A percentile compares a stretch with the other conserved stretches of the same genome.
Conservation (phyloP, 2,113 vertebrate genomes). For the Falco punctatus region DNA sequence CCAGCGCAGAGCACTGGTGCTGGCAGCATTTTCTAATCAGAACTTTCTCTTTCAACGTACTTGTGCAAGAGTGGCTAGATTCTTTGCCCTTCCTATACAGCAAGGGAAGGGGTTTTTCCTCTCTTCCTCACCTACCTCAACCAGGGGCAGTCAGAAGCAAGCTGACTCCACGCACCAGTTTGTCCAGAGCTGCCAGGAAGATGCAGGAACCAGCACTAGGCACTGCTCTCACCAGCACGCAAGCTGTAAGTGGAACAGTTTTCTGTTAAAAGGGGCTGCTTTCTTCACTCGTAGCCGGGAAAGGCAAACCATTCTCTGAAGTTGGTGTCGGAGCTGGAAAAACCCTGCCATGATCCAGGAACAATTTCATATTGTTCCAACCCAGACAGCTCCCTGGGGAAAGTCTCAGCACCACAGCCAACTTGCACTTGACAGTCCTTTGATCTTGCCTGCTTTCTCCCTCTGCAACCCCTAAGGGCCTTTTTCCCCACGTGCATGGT, state of each 20-base stretch:
- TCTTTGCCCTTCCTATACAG: not conserved
- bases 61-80: not conserved
- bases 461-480: not conserved
- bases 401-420: not conserved
- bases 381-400: not conserved
- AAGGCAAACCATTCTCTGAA: not conserved
- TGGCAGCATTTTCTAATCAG: not conserved
- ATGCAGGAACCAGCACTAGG: not conserved
- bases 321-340: not conserved
- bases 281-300: not conserved
- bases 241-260: accelerated
- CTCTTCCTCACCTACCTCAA: not conserved
- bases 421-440: not conserved
- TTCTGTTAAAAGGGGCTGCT: not conserved
- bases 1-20: accelerated
- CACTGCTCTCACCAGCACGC: not conserved
- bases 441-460: not conserved
- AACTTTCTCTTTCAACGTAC: not conserved
- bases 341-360: not conserved
- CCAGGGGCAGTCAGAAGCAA: not conserved
- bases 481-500: not conserved
- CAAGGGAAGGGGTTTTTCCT: not conserved
- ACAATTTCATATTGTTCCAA: not conserved
- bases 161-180: accelerated
- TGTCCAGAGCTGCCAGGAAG: not conserved